Evolutionary conservation across 1,140 invertebrate genomes (phyloP).

Genomic region (Streblospio benedicti): DNA sequence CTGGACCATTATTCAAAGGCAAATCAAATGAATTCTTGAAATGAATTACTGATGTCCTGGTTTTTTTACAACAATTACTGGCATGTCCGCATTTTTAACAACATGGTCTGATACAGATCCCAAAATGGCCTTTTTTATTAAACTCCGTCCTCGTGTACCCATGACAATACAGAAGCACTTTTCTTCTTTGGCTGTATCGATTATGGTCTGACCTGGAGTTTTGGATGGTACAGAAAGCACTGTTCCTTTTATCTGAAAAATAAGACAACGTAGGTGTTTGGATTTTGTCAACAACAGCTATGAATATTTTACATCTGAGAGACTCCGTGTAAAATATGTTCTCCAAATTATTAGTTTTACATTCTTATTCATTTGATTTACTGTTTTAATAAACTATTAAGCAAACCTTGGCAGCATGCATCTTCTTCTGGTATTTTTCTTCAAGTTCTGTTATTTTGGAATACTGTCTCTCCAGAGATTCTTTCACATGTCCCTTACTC

Average conservation of each 20-base stretch:
- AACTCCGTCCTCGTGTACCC: constrained; percentile 15
- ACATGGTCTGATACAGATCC: constrained; percentile 19
- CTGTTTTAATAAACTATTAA: not conserved
- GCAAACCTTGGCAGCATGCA: constrained; percentile 2
- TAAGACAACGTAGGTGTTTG: not conserved
- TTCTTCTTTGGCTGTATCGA: constrained; percentile 16
- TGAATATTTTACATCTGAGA: not conserved
- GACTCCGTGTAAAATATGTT: not conserved
- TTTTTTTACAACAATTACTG: constrained; percentile 14
- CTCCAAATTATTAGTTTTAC: not conserved
- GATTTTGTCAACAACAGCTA: too few species aligned
- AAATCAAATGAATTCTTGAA: too few species aligned
- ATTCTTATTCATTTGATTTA: not conserved
- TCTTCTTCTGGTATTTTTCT: constrained; percentile 6
- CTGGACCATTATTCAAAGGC: too few species aligned
- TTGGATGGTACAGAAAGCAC: constrained; percentile 7
- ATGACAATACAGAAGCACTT: constrained; percentile 12
- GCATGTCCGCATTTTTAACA: constrained; percentile 15
- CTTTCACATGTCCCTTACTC: not conserved
- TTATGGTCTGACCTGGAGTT: constrained; percentile 17
- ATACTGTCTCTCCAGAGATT: constrained; percentile 4
- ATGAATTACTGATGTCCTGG: too few species aligned
- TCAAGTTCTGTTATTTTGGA: constrained; percentile 10
- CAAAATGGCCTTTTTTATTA: constrained; percentile 14
- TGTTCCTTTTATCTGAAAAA: constrained; percentile 8